Percentiles rank a stretch among this genome's conserved stretches.
These are phyloP conservation scores for Smutsia temminckii DNA, from an alignment of 2,797 vertebrate species.

Conservation along the genomic window DNA sequence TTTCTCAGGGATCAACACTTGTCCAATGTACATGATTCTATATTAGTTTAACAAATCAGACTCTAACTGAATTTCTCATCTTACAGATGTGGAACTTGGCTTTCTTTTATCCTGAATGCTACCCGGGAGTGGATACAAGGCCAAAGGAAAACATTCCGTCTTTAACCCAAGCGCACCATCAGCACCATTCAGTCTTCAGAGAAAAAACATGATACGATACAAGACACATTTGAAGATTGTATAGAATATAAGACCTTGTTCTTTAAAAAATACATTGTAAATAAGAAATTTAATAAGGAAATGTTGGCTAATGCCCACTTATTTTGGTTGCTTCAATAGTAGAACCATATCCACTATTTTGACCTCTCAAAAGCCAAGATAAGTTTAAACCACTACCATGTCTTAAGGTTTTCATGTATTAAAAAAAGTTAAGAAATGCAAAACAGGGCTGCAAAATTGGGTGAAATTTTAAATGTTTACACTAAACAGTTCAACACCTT, in stretches of 20 bases:
- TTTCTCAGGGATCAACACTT: not conserved
- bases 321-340: not conserved
- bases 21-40: not conserved
- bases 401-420: not conserved
- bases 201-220: not conserved
- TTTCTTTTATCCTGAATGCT: not conserved
- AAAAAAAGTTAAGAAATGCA: not conserved
- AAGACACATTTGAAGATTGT: not conserved
- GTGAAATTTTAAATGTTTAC: not conserved
- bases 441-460: not conserved
- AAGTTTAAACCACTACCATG: not conserved
- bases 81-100: not conserved
- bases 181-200: not conserved
- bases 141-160: not conserved
- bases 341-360: not conserved
- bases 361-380: constrained; percentile 46
- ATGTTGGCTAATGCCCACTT: not conserved
- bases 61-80: not conserved
- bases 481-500: not conserved
- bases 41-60: constrained; percentile 15
- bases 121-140: not conserved
- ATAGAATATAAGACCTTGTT: not conserved
- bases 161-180: not conserved
- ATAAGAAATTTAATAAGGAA: constrained; percentile 35
- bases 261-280: not conserved